Evolutionary conservation across 2,797 vertebrate species (phyloP).

Genomic region (Monodelphis domestica): DNA sequence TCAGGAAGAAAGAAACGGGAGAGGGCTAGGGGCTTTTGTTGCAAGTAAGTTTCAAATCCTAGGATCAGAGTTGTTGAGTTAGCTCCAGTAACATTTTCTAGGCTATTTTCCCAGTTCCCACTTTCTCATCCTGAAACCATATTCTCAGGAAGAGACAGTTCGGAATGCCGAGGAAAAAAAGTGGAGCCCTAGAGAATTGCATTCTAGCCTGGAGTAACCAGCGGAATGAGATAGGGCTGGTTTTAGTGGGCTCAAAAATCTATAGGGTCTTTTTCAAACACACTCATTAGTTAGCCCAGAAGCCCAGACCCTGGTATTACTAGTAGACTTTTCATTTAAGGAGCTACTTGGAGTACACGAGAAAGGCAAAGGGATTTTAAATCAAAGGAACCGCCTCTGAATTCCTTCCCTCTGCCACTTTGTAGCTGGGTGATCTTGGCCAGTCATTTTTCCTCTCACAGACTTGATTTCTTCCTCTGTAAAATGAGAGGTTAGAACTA

Average conservation of each 20-base stretch:
- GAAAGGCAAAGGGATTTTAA: neutral
- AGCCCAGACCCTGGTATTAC: neutral
- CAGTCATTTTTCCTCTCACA: neutral
- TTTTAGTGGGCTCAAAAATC: neutral
- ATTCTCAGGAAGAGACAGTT: neutral
- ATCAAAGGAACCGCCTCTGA: neutral
- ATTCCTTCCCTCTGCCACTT: neutral
- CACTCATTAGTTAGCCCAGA: neutral
- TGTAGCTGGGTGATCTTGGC: neutral
- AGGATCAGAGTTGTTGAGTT: neutral
- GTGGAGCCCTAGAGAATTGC: neutral
- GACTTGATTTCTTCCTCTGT: neutral
- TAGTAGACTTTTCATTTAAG: neutral
- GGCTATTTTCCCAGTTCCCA: neutral
- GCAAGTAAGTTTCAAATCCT: neutral
- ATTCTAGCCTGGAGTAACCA: neutral
- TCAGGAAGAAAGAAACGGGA: neutral
- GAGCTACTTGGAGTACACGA: neutral
- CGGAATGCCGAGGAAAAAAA: neutral
- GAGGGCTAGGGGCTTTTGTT: neutral
- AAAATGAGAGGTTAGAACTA: neutral
- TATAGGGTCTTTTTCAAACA: neutral
- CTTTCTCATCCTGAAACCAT: neutral
- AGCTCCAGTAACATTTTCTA: neutral
- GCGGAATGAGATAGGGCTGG: neutral